Evolutionary conservation across 2,113 vertebrate species (phyloP).

Genomic region (Hylia prasina): DNA sequence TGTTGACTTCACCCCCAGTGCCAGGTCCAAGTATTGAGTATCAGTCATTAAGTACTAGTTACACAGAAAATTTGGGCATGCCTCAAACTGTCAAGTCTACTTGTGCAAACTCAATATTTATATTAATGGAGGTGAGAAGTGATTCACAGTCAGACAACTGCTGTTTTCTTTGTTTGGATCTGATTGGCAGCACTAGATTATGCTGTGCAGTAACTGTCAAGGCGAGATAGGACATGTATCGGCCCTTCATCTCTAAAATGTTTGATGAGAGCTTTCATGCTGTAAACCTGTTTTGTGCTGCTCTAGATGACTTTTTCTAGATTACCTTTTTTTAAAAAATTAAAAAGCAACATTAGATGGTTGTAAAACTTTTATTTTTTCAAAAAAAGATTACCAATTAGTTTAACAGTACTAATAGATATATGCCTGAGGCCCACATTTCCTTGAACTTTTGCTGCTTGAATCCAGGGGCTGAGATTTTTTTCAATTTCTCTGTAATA

Average conservation of each 20-base stretch:
- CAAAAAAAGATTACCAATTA: rapidly evolving
- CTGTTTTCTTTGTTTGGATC: slow-evolving; percentile 41
- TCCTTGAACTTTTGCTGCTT: neutral
- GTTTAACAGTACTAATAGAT: neutral
- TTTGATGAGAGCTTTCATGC: neutral
- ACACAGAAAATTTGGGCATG: slow-evolving; percentile 48
- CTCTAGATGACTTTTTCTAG: neutral
- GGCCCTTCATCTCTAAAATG: neutral
- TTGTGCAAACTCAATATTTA: slow-evolving; percentile 45
- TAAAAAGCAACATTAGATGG: neutral
- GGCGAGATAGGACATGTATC: slow-evolving; percentile 2
- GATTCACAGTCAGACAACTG: slow-evolving; percentile 44
- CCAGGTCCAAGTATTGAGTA: slow-evolving; percentile 8
- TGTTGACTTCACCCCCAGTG: slow-evolving; percentile 15
- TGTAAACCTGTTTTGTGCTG: neutral
- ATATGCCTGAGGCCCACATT: neutral
- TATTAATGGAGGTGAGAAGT: slow-evolving; percentile 55
- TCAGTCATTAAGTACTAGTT: slow-evolving; percentile 14
- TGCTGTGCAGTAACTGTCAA: slow-evolving; percentile 26
- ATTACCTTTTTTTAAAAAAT: no score
- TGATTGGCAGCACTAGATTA: slow-evolving; percentile 48
- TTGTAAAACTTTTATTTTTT: neutral
- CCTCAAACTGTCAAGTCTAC: slow-evolving; percentile 44
- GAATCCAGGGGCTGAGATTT: neutral
- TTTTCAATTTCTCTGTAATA: neutral